Percentiles rank a stretch among this genome's conserved stretches.
Evolutionary conservation across 35 echinoderm and acorn worm species (phyloP).

Genomic region (Ophiothrix spiculata): DNA sequence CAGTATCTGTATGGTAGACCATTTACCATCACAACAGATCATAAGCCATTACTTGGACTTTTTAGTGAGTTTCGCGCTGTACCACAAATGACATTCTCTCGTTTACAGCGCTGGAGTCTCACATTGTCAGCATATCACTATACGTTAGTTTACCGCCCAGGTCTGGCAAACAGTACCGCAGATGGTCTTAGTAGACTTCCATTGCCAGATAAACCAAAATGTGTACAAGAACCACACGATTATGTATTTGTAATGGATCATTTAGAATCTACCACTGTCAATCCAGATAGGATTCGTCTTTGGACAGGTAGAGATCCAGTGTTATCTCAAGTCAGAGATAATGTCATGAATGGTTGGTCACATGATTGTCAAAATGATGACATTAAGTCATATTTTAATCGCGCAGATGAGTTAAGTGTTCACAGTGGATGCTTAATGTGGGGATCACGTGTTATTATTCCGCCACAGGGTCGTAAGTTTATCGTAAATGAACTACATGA

Average conservation of each 20-base stretch:
- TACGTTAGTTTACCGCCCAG: slow-evolving; percentile 8
- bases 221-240: not conserved
- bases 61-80: slow-evolving; percentile 19
- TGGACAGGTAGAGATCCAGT: slow-evolving; percentile 45
- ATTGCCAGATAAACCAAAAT: not conserved
- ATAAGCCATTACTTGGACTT: slow-evolving; percentile 62
- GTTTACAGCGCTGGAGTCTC: slow-evolving; percentile 44
- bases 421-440: slow-evolving; percentile 55
- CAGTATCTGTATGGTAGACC: slow-evolving; percentile 56
- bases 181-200: slow-evolving; percentile 46
- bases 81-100: slow-evolving; percentile 33
- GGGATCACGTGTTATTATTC: slow-evolving; percentile 48
- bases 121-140: slow-evolving; percentile 42
- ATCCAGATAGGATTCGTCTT: slow-evolving; percentile 24
- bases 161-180: slow-evolving; percentile 26
- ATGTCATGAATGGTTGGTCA: slow-evolving; percentile 40
- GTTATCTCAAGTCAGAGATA: slow-evolving; percentile 29
- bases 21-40: slow-evolving; percentile 54
- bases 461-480: slow-evolving; percentile 41
- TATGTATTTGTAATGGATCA: slow-evolving; percentile 7
- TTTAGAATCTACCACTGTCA: slow-evolving; percentile 21
- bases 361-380: slow-evolving; percentile 10
- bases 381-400: slow-evolving; percentile 35
- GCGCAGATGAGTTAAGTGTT: slow-evolving; percentile 47
- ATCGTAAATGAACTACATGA: slow-evolving; percentile 71